Base-by-base conservation (phyloP, 2,888 invertebrate species). In the Pammene aurita region DNA sequence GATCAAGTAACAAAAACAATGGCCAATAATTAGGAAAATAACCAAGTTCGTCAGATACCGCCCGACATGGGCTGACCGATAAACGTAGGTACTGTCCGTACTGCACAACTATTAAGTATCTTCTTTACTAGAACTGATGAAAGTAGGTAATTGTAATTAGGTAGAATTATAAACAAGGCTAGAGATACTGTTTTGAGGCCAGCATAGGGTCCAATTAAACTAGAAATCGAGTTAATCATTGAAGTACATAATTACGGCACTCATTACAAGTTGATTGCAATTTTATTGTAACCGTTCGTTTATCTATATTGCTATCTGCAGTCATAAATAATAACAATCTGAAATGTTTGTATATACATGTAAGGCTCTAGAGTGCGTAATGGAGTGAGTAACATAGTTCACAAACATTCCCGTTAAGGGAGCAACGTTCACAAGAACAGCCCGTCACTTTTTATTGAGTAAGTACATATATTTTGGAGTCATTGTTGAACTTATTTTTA, bases 1-100 rank as follows among this genome's bases (percentile, higher is more conserved):
- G 75, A 74, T 67, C 57, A 70, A 57, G 64, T 64, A 62, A 63
- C 63, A 65, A 66, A 70, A 60, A 72, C 63, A 72, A 73, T 74
- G 72, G 63, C 65, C 71, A 61, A 71, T 63, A 57, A 67, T 71
- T 71, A 71, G 75, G 75, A 78, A 73, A 77, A 77, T 75, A 76
- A 77, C 74, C 76, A 72, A 61, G 38, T 64, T 67, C 70, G 73
- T 74, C 74, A 73, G 7, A 69, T 63, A 60, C 48, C 61, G 55
- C 72, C 70, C 72, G 72, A 67, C 72, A 11, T 18, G 7, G 26
- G 58, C 54, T 54, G 16, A 60, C 58, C 54, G 60, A 69, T 65
- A 69, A 60, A 55, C 34, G 46, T 18, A 48, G 13, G 50, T 18
- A 18, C 10, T 11, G 11, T 5, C 9, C 11, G 6, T 52, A 52